phyloP scores from a whole-genome alignment of 2,888 invertebrate genomes.

The Cheilosia vulpina region DNA sequence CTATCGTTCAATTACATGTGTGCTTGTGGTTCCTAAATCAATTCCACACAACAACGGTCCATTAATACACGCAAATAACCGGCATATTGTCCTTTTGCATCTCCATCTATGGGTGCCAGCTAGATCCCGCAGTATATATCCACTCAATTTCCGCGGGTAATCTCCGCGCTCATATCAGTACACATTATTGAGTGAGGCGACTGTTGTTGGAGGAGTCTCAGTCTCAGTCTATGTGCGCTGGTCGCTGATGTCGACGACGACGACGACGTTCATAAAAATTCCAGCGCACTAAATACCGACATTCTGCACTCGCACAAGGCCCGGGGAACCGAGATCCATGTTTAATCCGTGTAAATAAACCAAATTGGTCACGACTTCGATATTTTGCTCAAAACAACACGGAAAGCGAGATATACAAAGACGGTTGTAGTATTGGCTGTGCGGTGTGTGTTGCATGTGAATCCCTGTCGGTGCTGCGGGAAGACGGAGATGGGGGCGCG shows the following conservation, averaged over 20 bases:
- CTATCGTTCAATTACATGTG: slow-evolving; percentile 54
- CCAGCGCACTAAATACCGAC: slow-evolving; percentile 73
- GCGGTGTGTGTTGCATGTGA: slow-evolving; percentile 44
- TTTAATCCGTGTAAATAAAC: slow-evolving; percentile 83
- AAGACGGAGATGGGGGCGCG: slow-evolving; percentile 17
- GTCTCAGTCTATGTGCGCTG: background rate
- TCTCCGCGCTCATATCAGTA: slow-evolving; percentile 50
- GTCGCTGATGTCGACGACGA: slow-evolving; percentile 18
- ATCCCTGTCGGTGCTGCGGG: slow-evolving; percentile 31
- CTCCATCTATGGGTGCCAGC: slow-evolving; percentile 31
- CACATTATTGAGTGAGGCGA: slow-evolving; percentile 31
- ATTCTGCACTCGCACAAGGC: slow-evolving; percentile 68
- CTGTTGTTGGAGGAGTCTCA: slow-evolving; percentile 32
- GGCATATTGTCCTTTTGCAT: slow-evolving; percentile 36
- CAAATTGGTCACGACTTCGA: slow-evolving; percentile 83
- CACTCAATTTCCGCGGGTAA: slow-evolving; percentile 47
- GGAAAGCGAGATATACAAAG: slow-evolving; percentile 37
- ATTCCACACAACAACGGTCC: slow-evolving; percentile 58
- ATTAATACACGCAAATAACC: slow-evolving; percentile 68
- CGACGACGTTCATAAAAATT: slow-evolving; percentile 55
- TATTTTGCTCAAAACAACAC: slow-evolving; percentile 77
- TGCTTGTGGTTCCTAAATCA: slow-evolving; percentile 64
- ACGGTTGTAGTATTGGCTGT: slow-evolving; percentile 17
- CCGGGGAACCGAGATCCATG: slow-evolving; percentile 79
- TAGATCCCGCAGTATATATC: slow-evolving; percentile 30